Evolutionary conservation across 2,113 vertebrate genomes (phyloP).

Genomic region (Grammomys surdaster): DNA sequence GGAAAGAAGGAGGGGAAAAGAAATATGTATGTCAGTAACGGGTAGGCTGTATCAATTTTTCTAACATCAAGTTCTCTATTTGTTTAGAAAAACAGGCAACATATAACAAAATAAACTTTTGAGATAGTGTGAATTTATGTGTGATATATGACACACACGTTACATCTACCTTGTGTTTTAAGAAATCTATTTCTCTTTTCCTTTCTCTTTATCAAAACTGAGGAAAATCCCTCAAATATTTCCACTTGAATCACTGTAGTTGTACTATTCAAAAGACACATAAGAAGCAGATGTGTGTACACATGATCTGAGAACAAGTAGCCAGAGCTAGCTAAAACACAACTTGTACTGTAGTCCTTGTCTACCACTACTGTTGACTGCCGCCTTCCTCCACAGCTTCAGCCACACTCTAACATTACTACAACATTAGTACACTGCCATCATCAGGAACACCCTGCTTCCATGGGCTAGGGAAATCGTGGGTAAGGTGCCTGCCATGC

Average conservation of each 20-base stretch:
- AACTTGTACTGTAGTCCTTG: neutral
- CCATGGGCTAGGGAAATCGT: neutral
- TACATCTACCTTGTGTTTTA: neutral
- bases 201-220: neutral
- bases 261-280: neutral
- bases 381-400: neutral
- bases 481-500: neutral
- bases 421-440: neutral
- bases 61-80: neutral
- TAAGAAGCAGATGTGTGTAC: neutral
- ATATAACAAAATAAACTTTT: neutral
- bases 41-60: neutral
- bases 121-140: neutral
- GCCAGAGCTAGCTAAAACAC: neutral
- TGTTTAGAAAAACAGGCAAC: slow-evolving; percentile 19
- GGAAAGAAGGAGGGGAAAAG: too few relatives aligned
- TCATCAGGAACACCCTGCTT: neutral
- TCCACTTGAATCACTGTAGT: neutral
- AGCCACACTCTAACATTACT: neutral
- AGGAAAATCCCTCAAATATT: slow-evolving; percentile 14
- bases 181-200: slow-evolving; percentile 21
- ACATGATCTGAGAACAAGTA: neutral
- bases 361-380: neutral
- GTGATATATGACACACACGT: neutral
- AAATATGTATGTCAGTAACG: neutral